Evolutionary conservation across 1,140 invertebrate genomes (phyloP).

Genomic region (Drosophila subpulchrella): DNA sequence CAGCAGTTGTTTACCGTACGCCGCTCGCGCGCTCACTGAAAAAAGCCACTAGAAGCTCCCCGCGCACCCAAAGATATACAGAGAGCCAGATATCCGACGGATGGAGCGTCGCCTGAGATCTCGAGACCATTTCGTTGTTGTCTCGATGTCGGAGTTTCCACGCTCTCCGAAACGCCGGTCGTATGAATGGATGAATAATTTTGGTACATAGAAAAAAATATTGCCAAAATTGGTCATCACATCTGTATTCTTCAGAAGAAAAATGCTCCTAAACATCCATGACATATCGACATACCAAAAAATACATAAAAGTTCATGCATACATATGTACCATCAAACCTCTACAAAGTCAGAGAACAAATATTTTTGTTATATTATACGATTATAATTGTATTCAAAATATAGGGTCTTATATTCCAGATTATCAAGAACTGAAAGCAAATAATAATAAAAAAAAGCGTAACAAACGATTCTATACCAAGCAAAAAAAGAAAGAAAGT

Average conservation of each 20-base stretch:
- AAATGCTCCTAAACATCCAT: neutral
- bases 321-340: too few species aligned
- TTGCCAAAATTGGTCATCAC: neutral
- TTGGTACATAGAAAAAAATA: conserved; percentile 16
- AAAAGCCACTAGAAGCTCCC: conserved; percentile 53
- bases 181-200: conserved; percentile 20
- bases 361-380: too few species aligned
- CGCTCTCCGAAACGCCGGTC: conserved; percentile 15
- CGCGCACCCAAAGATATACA: conserved; percentile 47
- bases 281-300: neutral
- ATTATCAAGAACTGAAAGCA: too few species aligned
- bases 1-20: conserved; percentile 74
- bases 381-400: too few species aligned
- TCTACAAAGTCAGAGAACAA: neutral
- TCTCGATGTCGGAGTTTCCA: conserved; percentile 24
- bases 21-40: conserved; percentile 74
- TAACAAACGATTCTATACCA: too few species aligned
- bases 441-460: too few species aligned
- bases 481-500: too few species aligned
- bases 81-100: conserved; percentile 45
- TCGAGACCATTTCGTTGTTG: conserved; percentile 33
- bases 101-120: conserved; percentile 34
- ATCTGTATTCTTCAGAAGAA: neutral
- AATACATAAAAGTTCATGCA: neutral
- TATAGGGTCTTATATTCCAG: too few species aligned